phyloP scores from a whole-genome alignment of 2,888 invertebrate genomes.

The Chorisops tibialis region DNA sequence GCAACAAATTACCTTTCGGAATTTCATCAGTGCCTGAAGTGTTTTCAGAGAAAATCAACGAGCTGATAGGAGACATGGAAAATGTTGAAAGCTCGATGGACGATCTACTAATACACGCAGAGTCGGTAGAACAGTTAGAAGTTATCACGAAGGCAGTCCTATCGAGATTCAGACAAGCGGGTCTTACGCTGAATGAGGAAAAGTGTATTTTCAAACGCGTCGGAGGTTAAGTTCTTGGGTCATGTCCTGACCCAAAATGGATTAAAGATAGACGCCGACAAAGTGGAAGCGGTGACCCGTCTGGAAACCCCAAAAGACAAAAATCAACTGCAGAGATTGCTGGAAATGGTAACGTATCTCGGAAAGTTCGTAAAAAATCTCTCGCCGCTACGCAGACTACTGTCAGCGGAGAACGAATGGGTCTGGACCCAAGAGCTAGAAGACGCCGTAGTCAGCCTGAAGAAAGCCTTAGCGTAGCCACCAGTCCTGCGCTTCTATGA shows the following conservation, averaged over 20 bases:
- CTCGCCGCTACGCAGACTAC: constrained; percentile 28
- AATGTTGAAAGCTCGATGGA: too few species aligned
- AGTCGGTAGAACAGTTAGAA: too few species aligned
- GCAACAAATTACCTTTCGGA: constrained; percentile 31
- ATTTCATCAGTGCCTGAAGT: not conserved
- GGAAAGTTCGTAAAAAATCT: constrained; percentile 34
- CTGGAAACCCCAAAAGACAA: constrained; percentile 30
- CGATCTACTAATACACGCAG: too few species aligned
- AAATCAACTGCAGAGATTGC: constrained; percentile 33
- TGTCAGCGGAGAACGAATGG: constrained; percentile 23
- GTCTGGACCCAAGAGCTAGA: constrained; percentile 18
- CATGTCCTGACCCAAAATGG: constrained; percentile 25
- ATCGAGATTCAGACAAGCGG: too few species aligned
- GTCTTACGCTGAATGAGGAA: too few species aligned
- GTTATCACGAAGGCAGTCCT: too few species aligned
- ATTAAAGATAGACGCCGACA: too few species aligned
- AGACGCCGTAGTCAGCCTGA: constrained; percentile 28
- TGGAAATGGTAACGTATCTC: constrained; percentile 33
- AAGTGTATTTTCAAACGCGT: too few species aligned
- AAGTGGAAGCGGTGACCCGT: constrained; percentile 23
- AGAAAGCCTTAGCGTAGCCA: constrained; percentile 26
- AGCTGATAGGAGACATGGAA: too few species aligned
- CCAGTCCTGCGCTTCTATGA: constrained; percentile 33
- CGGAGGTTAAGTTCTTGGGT: constrained; percentile 24
- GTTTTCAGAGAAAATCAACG: too few species aligned